Base-by-base conservation (phyloP, 2,113 vertebrate species). In the Kryptolebias marmoratus region DNA sequence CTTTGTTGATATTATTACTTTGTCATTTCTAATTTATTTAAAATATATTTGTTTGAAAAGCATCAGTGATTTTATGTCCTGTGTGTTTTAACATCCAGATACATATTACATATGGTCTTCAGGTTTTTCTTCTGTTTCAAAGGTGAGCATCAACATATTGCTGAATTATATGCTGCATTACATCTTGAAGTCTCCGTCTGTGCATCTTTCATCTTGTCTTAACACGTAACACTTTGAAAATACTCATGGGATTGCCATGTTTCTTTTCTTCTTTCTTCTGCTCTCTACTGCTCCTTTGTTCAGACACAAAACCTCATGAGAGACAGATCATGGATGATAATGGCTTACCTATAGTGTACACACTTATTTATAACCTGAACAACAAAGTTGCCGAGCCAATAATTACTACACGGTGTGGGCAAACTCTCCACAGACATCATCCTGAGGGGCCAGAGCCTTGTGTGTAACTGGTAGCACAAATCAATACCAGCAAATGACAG, bases 401-500 rank as follows among this genome's bases (percentile, higher is more conserved):
- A 88, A 91, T 91, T 76, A 87, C 78, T 81, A 47, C 75, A 70
- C 54, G 63, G 73, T 75, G 82, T 73, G 59, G 71, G 71, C 49
- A 80, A 80, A 90, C 75, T 79, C 76, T 84, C 85, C 52, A 48
- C 63, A 82, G 77, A 84, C 68, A 85, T 75, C 73, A 64, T 81
- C 80, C 81, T 60, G 80, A 81, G 73, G 77, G 84, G 69, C 73
- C 67, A 42, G 47, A 62, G 70, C 62, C 39, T 81, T 72, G 75
- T 83, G 77, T 74, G 77, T 69, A 83, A 79, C 82, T 77, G 75
- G 81, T 83, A 80, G 69, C 32, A 54, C 69, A 77, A 90, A 93
- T 92, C 92, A 13, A 92, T 93, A 89, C 63, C 53, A 67, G 49
- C 86, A 85, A 90, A 91, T 90, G 85, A 89, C 88, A 88, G 82